Percentiles rank a stretch among this genome's conserved stretches.
Conservation (phyloP, 92 coral and sea anemone genomes). For the Phenganax stokvisi region DNA sequence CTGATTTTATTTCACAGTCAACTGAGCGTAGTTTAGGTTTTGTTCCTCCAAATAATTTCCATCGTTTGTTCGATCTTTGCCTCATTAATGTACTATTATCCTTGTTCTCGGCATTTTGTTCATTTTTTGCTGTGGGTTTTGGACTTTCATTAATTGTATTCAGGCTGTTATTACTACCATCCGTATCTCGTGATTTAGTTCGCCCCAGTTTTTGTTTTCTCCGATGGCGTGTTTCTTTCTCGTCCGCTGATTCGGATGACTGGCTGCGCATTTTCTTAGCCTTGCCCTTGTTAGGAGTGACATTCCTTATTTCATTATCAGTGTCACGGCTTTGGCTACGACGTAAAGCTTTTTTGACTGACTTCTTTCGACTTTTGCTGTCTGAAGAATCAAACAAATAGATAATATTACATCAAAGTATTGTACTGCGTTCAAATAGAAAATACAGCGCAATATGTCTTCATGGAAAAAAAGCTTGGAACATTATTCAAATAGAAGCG, state of each 20-base stretch:
- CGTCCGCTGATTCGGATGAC: slow-evolving; percentile 30
- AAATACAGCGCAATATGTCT: no score
- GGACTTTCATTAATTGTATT: slow-evolving; percentile 37
- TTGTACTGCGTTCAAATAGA: neutral
- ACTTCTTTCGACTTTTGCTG: neutral
- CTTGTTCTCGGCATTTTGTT: slow-evolving; percentile 37
- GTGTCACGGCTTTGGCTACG: slow-evolving; percentile 28
- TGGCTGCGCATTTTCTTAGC: neutral
- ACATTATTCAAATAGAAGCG: neutral
- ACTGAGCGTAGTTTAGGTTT: slow-evolving; percentile 8
- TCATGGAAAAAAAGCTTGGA: neutral
- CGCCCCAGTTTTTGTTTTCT: slow-evolving; percentile 33
- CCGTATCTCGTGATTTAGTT: slow-evolving; percentile 31
- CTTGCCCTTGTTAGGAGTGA: slow-evolving; percentile 23
- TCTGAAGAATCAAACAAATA: slow-evolving; percentile 7
- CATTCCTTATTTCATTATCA: slow-evolving; percentile 10
- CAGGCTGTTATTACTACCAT: slow-evolving; percentile 14
- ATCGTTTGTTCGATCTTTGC: slow-evolving; percentile 26
- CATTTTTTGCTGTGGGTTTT: slow-evolving; percentile 16
- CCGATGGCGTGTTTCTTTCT: slow-evolving; percentile 19
- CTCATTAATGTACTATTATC: slow-evolving; percentile 26
- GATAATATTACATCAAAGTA: neutral
- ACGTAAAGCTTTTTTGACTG: slow-evolving; percentile 24
- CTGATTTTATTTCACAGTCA: slow-evolving; percentile 7
- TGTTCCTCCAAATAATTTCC: slow-evolving; percentile 30